Evolutionary conservation across 2,888 invertebrate genomes (phyloP).

Genomic region (Apamea crenata): DNA sequence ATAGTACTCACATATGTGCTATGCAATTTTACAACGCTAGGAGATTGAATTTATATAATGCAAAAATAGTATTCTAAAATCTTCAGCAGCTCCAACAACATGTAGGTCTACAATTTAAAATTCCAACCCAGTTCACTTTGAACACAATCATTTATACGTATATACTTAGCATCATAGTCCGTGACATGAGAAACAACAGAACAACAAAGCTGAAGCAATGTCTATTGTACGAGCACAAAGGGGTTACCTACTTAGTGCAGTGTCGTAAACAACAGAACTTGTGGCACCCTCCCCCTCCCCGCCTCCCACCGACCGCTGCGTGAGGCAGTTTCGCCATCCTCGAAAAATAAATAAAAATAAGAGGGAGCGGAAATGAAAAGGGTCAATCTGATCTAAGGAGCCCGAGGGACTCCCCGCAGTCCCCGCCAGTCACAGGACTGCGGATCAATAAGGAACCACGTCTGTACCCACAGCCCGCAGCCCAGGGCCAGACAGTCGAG

Average conservation of each 20-base stretch:
- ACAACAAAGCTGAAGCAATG: slow-evolving; percentile 65
- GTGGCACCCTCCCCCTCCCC: slow-evolving; percentile 33
- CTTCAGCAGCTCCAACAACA: too few relatives aligned
- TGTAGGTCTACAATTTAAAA: slow-evolving; percentile 12
- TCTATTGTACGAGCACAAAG: slow-evolving; percentile 67
- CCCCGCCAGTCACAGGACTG: slow-evolving; percentile 18
- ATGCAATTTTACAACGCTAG: too few relatives aligned
- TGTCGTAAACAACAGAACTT: slow-evolving; percentile 55
- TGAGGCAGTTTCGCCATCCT: slow-evolving; percentile 70
- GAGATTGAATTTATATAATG: too few relatives aligned
- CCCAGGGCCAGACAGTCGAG: slow-evolving; percentile 24
- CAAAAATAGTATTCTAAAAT: too few relatives aligned
- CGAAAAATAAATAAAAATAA: slow-evolving; percentile 76
- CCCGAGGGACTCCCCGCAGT: slow-evolving; percentile 63
- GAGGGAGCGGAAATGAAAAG: slow-evolving; percentile 76
- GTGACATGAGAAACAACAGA: slow-evolving; percentile 62
- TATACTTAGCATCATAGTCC: slow-evolving; percentile 38
- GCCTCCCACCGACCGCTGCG: slow-evolving; percentile 29
- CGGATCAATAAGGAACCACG: slow-evolving; percentile 44
- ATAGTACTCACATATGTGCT: too few relatives aligned
- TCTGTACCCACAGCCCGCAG: not conserved
- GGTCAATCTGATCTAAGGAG: slow-evolving; percentile 75
- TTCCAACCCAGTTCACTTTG: slow-evolving; percentile 7
- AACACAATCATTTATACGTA: slow-evolving; percentile 14
- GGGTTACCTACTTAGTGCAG: slow-evolving; percentile 67